Base-by-base conservation (phyloP, 2,888 invertebrate species). In the Malachius bipustulatus region DNA sequence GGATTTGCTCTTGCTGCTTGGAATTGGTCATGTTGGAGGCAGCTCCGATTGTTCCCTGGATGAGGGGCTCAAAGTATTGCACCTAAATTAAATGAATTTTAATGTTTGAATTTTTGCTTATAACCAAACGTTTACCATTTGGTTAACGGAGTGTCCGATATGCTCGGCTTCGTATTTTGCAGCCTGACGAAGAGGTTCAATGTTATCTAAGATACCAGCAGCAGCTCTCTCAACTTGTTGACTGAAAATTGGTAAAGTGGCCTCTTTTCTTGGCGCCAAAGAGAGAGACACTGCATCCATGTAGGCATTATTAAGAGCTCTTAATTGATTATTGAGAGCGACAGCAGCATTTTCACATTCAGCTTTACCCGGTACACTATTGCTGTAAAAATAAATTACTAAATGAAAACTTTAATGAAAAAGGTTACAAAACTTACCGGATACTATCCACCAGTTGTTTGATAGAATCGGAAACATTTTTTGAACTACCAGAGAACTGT, bases 381-480 rank as follows among this genome's bases (percentile, higher is more conserved):
- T 94, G 34, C 87, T 82, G 54, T 1, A 39, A 45, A n/a, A n/a
- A n/a, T n/a, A n/a, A n/a, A n/a, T n/a, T n/a, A n/a, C n/a, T n/a
- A n/a, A n/a, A n/a, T n/a, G n/a, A n/a, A n/a, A 9, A 26, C 19
- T 6, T 6, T 13, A 32, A 30, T 19, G 24, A 6, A 19, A 19
- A 8, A 8, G n/a, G n/a, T n/a, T 14, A 35, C 27, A 32, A 26
- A 11, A 47, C 55, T 49, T 56, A 80, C 73, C 84, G 77, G 49
- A 96, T 90, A 43, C 89, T 87, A 9, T 88, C 79, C 3, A 96
- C 93, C 3, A 98, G 72, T 8, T 79, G 76, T 64, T 97, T 97
- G 56, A 98, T 96, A 15, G 91, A 87, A 59, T 97, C 96, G 1
- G 94, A 94, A 1, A 98, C 94, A 33, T 79, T 82, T 60, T 91